Percentiles rank a stretch among this genome's conserved stretches.
Evolutionary conservation across 2,797 vertebrate species (phyloP).

Genomic region (Spinus olivaceus): DNA sequence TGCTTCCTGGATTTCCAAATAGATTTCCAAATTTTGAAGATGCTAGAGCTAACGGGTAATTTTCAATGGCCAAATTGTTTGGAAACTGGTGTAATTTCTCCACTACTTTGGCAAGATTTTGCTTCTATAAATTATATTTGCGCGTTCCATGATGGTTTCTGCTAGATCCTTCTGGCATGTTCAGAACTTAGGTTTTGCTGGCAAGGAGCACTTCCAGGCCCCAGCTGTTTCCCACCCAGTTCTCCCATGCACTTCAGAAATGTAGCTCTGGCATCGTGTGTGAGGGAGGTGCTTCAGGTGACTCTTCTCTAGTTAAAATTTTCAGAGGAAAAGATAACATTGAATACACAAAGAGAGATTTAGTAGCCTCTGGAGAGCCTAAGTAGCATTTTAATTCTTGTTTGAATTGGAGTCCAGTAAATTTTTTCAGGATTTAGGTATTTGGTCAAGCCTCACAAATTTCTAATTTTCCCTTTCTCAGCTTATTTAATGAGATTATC

Average conservation of each 20-base stretch:
- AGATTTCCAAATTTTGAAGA: not conserved
- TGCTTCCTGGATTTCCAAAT: not conserved
- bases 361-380: not conserved
- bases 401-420: not conserved
- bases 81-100: not conserved
- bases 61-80: not conserved
- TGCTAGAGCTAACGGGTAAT: not conserved
- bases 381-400: not conserved
- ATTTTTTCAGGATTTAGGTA: not conserved
- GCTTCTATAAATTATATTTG: not conserved
- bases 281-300: not conserved
- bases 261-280: not conserved
- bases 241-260: not conserved
- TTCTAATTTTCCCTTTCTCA: not conserved
- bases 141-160: not conserved
- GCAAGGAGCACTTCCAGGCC: not conserved
- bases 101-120: not conserved
- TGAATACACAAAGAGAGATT: not conserved
- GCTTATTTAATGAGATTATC: not conserved
- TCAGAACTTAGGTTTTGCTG: not conserved
- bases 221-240: accelerated
- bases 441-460: conserved; percentile 23
- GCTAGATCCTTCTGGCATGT: not conserved
- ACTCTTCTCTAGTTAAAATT: not conserved
- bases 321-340: not conserved